Base-by-base conservation (phyloP, 1,140 invertebrate species). In the Centruroides sculpturatus region DNA sequence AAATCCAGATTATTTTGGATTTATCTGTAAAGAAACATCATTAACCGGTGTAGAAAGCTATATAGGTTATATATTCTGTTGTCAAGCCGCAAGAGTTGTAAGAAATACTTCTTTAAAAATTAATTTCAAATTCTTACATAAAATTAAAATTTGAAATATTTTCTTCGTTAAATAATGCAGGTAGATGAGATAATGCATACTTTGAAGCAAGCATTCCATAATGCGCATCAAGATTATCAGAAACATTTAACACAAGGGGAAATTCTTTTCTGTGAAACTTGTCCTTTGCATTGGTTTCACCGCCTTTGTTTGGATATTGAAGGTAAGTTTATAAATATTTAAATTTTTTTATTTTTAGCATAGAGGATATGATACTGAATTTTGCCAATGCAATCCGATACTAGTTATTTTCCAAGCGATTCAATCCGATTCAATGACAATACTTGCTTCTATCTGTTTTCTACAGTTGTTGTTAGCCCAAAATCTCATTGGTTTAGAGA, bases 201-300 rank as follows among this genome's bases (percentile, higher is more conserved):
- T 1, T 85, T 96, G 62, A 88, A 82, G 51, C 87, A 89, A 73
- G 88, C 90, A 0, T 90, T 90, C 66, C 75, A 82, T 5, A 81
- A 82, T 0, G 77, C 84, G 63, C 78, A 77, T 57, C 84, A 80
- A 66, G 72, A 74, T 10, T 74, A 79, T 66, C 72, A 77, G 51
- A 61, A 57, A 41, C 71, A 48, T 71, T 75, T 55, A 71, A 13
- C 35, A 12, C 47, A 49, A 56, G 57, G 53, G 52, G 60, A 10
- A 8, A 8, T 55, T 13, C 51, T 34, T 3, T 0, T 92, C 84
- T 77, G 79, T 69, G 90, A 94, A 57, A 85, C 91, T 69, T 97
- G 92, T 72, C 93, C 93, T 3, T 89, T 95, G 84, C 79, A 92
- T n/a, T 95, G 92, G 87, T 92, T 88, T 69, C 87, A 92, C 70